Evolutionary conservation across 1,140 invertebrate species (phyloP), one percentile per base, ranked within the genome.

Genomic region (Lepidurus arcticus): DNA sequence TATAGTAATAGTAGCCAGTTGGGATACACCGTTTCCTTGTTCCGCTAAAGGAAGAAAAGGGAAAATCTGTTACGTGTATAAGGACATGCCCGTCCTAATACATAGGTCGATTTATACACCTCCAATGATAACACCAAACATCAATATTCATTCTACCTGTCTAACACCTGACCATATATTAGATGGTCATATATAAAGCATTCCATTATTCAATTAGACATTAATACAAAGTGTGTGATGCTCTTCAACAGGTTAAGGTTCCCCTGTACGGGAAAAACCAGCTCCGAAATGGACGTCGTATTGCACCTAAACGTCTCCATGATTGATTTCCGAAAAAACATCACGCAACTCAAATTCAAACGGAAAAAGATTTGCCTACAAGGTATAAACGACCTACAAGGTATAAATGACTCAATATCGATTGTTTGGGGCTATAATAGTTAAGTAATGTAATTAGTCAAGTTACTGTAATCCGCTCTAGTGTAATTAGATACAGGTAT

Each of bases 291-390:
- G 75, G 88, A 91, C 76, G 88, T 94, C 44, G 88, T 88, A 73
- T 87, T 94, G 80, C 90, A 92, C 83, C 85, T 94, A 45, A 93
- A 92, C 82, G 90, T 94, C 81, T 92, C 90, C 4, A 86, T 89
- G 0, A 44, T 44, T 10, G 77, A 78, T 34, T 87, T 88, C n/a
- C 88, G 89, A 77, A 86, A 88, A 1, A 93, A 93, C 82, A 89
- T 92, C 80, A 93, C 92, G 7, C 86, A 88, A 75, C 86, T 95
- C 43, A 89, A 91, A 79, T 92, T 96, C 85, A 92, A 91, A 83
- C 87, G 94, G 80, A 94, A 93, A 85, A 95, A 95, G 86, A 92
- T 94, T 81, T 96, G 94, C 83, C 87, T 92, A 73, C 92, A 93
- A 90, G 92, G 93, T 94, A 83, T 84, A 21, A n/a, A n/a, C 53